These are phyloP conservation scores for Crenuchus spilurus DNA, from an alignment of 2,797 vertebrate species.

Conservation along the genomic window DNA sequence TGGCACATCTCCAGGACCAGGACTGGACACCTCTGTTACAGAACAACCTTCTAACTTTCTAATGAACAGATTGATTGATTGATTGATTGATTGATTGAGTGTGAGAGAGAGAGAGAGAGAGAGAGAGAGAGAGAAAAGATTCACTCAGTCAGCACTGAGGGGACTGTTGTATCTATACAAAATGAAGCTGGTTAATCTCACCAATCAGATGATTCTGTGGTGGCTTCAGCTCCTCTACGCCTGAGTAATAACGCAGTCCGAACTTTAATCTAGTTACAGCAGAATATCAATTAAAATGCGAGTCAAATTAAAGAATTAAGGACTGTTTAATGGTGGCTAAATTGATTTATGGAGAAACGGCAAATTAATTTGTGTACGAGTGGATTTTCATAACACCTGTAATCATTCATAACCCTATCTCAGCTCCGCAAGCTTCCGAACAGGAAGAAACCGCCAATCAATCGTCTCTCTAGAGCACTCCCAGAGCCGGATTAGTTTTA, in stretches of 20 bases:
- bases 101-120: neutral
- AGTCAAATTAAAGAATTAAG: constrained; percentile 49
- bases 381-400: constrained; percentile 40
- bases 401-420: constrained; percentile 44
- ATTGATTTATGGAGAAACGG: constrained; percentile 39
- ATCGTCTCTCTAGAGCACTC: neutral
- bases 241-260: constrained; percentile 33
- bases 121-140: neutral
- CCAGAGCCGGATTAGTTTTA: neutral
- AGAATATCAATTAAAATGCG: constrained; percentile 42
- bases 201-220: constrained; percentile 23
- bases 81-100: neutral
- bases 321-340: constrained; percentile 8
- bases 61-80: too few species aligned
- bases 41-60: too few species aligned
- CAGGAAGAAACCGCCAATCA: constrained; percentile 26
- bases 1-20: too few species aligned
- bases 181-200: constrained; percentile 42
- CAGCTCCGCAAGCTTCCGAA: neutral
- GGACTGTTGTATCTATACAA: constrained; percentile 36
- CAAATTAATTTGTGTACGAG: constrained; percentile 38
- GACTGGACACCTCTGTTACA: too few species aligned
- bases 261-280: constrained; percentile 38
- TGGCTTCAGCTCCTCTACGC: neutral
- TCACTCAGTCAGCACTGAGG: constrained; percentile 39